Evolutionary conservation across 2,888 invertebrate genomes (phyloP).

Genomic region (Theodoxus fluviatilis): DNA sequence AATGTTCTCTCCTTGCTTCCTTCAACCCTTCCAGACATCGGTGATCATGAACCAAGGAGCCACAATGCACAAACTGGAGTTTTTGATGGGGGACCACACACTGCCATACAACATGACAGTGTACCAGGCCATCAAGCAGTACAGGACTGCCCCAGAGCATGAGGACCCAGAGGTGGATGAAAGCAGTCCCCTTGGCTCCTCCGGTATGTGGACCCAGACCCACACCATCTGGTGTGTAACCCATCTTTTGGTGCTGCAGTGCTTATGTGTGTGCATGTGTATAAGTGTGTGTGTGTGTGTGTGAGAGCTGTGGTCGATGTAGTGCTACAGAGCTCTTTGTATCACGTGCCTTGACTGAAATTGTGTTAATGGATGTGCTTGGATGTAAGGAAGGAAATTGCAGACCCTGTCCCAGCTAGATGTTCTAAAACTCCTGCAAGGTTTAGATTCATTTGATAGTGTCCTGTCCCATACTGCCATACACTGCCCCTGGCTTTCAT

Average conservation of each 20-base stretch:
- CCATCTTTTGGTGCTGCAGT: not conserved
- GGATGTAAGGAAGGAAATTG: too few relatives aligned
- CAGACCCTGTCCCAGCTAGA: too few relatives aligned
- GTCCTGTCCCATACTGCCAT: too few relatives aligned
- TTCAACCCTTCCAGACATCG: constrained; percentile 70
- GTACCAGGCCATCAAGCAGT: constrained; percentile 96
- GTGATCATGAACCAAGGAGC: constrained; percentile 75
- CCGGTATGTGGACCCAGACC: constrained; percentile 96
- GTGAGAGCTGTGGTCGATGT: too few relatives aligned
- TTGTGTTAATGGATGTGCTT: too few relatives aligned
- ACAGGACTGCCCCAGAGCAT: constrained; percentile 69
- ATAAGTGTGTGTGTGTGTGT: too few relatives aligned
- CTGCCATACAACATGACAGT: constrained; percentile 99
- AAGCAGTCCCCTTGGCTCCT: constrained; percentile 73
- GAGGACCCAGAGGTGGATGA: constrained; percentile 69
- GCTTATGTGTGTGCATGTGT: too few relatives aligned
- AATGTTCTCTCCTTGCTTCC: constrained; percentile 20
- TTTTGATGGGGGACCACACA: constrained; percentile 91
- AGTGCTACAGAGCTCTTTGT: too few relatives aligned
- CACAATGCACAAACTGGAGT: constrained; percentile 92
- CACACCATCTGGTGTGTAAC: constrained; percentile 80
- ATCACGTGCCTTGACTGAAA: too few relatives aligned
- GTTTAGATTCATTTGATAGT: too few relatives aligned
- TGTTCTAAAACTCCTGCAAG: too few relatives aligned
- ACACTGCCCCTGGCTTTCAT: too few relatives aligned